Percentiles rank a stretch among this genome's conserved stretches.
These are phyloP conservation scores for Junco hyemalis DNA, from an alignment of 2,113 vertebrate species.

Conservation along the genomic window DNA sequence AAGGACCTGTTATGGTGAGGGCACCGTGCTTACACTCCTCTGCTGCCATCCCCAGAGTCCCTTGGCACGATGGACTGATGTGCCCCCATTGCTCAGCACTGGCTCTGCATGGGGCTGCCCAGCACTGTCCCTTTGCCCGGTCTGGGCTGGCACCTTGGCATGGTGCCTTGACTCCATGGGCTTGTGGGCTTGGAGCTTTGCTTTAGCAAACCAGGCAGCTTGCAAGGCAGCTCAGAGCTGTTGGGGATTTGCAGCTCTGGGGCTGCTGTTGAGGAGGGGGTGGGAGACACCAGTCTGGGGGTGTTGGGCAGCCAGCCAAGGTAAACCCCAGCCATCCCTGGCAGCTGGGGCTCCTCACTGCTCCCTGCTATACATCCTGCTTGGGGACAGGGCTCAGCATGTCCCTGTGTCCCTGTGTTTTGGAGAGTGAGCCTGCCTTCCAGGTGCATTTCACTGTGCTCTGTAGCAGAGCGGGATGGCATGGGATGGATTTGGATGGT, in stretches of 20 bases:
- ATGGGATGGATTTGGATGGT: neutral
- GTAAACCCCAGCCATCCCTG: neutral
- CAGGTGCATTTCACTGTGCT: neutral
- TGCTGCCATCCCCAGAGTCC: rapidly evolving
- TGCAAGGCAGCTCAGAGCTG: neutral
- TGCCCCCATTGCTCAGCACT: neutral
- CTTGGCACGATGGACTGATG: rapidly evolving
- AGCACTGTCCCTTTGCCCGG: neutral
- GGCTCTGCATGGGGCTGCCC: rapidly evolving
- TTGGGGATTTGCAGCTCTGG: neutral
- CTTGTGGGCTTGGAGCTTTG: neutral
- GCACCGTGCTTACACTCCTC: neutral
- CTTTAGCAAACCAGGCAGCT: neutral
- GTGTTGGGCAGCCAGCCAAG: neutral
- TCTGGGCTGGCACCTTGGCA: neutral
- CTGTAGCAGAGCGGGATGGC: rapidly evolving
- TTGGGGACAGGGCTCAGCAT: neutral
- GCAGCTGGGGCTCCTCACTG: neutral
- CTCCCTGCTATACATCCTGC: neutral
- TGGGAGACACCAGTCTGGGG: neutral
- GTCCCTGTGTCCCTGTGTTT: neutral
- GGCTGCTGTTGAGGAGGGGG: neutral
- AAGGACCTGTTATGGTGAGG: neutral
- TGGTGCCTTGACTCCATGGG: neutral
- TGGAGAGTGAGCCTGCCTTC: neutral